A percentile compares a stretch with the other conserved stretches of the same genome.
phyloP scores from a whole-genome alignment of 2,113 vertebrate species.

The Bucco capensis region DNA sequence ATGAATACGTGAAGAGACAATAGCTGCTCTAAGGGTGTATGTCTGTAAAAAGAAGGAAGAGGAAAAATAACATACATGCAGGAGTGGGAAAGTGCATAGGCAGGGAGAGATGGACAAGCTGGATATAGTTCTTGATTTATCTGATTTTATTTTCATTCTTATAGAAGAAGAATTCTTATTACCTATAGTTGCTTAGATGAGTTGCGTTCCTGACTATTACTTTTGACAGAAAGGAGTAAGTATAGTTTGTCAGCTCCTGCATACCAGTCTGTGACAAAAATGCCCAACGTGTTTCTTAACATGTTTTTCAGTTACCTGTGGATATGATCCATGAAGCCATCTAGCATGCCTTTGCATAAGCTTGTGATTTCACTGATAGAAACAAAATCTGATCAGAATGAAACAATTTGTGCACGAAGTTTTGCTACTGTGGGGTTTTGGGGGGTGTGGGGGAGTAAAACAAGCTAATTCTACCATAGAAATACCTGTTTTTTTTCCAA shows the following conservation, averaged over 20 bases:
- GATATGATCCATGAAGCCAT: background rate
- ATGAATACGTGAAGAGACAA: background rate
- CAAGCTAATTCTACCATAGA: background rate
- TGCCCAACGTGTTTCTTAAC: background rate
- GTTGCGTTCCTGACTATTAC: background rate
- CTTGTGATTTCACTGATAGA: background rate
- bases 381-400: background rate
- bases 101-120: background rate
- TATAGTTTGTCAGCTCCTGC: background rate
- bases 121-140: background rate
- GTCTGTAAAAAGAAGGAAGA: background rate
- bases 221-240: background rate
- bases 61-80: background rate
- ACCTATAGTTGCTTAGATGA: background rate
- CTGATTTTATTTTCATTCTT: background rate
- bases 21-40: background rate
- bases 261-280: background rate
- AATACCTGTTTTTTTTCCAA: background rate
- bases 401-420: background rate
- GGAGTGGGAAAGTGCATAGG: background rate
- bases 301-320: background rate
- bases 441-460: background rate
- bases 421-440: background rate
- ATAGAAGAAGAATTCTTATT: background rate
- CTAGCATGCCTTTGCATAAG: background rate